phyloP scores from a whole-genome alignment of 2,113 vertebrate genomes.

The Piprites chloris region DNA sequence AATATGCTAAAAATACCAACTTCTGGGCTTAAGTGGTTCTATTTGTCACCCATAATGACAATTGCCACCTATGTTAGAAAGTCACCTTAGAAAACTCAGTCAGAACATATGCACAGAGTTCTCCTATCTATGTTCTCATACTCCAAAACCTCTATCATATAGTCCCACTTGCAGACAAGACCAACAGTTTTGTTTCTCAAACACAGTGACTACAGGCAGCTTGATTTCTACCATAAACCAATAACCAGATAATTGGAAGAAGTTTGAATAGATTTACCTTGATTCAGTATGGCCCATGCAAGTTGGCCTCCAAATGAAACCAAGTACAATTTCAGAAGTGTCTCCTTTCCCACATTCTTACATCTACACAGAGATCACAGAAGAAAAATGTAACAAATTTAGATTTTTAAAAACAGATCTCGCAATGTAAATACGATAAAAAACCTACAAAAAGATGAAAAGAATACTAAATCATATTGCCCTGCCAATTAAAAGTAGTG shows the following conservation, averaged over 20 bases:
- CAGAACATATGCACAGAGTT: background rate
- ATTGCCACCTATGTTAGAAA: slow-evolving; percentile 28
- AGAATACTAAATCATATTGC: background rate
- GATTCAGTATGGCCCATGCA: background rate
- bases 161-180: background rate
- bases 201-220: accelerated
- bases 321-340: background rate
- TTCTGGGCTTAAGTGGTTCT: slow-evolving; percentile 41
- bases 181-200: background rate
- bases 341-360: background rate
- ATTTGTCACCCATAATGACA: slow-evolving; percentile 39
- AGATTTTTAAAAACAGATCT: background rate
- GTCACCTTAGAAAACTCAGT: background rate
- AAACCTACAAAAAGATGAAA: background rate
- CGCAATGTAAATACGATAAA: background rate
- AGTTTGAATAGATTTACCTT: background rate
- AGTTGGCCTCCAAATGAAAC: background rate
- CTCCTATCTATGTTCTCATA: background rate
- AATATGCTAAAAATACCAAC: slow-evolving; percentile 54
- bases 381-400: background rate
- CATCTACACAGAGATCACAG: background rate
- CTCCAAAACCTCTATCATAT: background rate
- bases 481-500: background rate
- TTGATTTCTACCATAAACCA: background rate
- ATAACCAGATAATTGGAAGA: background rate